Percentiles rank a stretch among this genome's conserved stretches.
These are phyloP conservation scores for Australoheros scitulus DNA, from an alignment of 2,113 vertebrate species.

Conservation along the genomic window DNA sequence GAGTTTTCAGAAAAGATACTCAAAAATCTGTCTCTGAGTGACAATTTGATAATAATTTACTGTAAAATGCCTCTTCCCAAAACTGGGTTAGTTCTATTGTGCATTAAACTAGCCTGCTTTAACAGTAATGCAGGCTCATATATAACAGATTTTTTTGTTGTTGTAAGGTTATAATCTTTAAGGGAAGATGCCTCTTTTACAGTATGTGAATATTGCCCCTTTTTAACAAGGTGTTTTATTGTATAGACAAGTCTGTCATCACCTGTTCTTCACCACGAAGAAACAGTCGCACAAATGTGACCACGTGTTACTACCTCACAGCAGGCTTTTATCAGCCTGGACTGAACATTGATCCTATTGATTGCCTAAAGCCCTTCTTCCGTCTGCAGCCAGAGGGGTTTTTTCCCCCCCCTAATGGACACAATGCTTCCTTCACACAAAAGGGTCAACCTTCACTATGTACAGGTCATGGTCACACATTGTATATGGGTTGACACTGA, in stretches of 20 bases:
- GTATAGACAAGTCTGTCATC: constrained; percentile 65
- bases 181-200: constrained; percentile 21
- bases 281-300: constrained; percentile 22
- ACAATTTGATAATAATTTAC: constrained; percentile 39
- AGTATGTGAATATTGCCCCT: constrained; percentile 15
- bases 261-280: constrained; percentile 42
- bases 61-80: not conserved
- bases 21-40: not conserved
- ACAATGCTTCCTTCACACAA: constrained; percentile 25
- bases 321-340: constrained; percentile 70
- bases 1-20: constrained; percentile 40
- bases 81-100: not conserved
- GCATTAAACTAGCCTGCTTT: constrained; percentile 37
- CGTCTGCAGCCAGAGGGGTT: constrained; percentile 24
- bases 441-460: not conserved
- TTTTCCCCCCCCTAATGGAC: constrained; percentile 50
- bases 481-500: not conserved
- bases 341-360: constrained; percentile 70
- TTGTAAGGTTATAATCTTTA: constrained; percentile 24
- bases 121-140: not conserved
- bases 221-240: constrained; percentile 56
- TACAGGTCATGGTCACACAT: constrained; percentile 4
- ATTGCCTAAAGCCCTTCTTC: constrained; percentile 44
- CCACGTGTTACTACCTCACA: constrained; percentile 51
- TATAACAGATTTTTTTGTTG: constrained; percentile 29